Conservation (phyloP, 2,797 vertebrate species). For the Tapirus indicus region DNA sequence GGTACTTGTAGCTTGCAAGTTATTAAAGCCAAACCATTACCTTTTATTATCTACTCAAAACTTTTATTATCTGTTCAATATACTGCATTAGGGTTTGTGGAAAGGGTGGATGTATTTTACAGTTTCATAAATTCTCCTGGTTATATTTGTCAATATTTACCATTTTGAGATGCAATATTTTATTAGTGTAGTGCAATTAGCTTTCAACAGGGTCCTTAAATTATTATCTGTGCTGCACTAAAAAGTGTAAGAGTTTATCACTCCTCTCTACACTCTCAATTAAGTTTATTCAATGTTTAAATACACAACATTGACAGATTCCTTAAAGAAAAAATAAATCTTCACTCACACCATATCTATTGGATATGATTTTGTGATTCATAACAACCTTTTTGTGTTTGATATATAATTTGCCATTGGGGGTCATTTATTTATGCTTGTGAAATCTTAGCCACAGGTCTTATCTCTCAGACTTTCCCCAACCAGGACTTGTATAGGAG, state of each 20-base stretch:
- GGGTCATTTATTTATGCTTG: not conserved
- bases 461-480: not conserved
- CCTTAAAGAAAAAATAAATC: not conserved
- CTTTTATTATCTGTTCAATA: constrained; percentile 78
- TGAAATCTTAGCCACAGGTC: not conserved
- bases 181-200: constrained; percentile 34
- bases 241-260: constrained; percentile 64
- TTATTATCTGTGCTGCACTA: constrained; percentile 61
- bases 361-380: constrained; percentile 37
- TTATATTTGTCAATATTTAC: constrained; percentile 82
- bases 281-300: constrained; percentile 71
- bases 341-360: not conserved
- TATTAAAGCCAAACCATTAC: constrained; percentile 77
- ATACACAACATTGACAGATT: not conserved
- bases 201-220: constrained; percentile 70
- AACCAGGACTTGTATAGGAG: not conserved
- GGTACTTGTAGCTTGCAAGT: constrained; percentile 67
- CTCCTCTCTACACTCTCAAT: constrained; percentile 35
- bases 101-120: constrained; percentile 79
- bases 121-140: constrained; percentile 81
- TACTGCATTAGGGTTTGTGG: constrained; percentile 73
- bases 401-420: not conserved
- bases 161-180: constrained; percentile 70
- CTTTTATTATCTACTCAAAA: constrained; percentile 82
- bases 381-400: not conserved